phyloP scores from a whole-genome alignment of 2,888 invertebrate species.

The Drosophila neotestacea region DNA sequence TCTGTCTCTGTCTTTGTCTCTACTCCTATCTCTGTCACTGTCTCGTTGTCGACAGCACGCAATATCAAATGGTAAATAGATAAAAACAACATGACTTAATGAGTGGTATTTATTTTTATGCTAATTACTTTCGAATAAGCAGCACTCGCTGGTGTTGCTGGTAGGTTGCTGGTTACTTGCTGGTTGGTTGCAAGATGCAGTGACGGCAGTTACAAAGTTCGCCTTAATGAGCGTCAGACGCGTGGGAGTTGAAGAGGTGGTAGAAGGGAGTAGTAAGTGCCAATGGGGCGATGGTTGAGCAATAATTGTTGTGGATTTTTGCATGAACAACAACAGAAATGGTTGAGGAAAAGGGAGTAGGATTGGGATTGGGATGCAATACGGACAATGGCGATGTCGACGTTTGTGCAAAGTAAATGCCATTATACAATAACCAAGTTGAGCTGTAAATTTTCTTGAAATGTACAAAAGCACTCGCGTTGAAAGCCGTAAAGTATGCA shows the following conservation, averaged over 20 bases:
- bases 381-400: constrained; percentile 26
- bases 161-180: constrained; percentile 1
- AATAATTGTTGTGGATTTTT: constrained; percentile 67
- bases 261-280: constrained; percentile 7
- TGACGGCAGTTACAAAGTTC: constrained; percentile 45
- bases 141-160: constrained; percentile 25
- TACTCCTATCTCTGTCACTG: not conserved
- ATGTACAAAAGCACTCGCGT: constrained; percentile 74
- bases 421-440: constrained; percentile 74
- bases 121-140: constrained; percentile 78
- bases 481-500: constrained; percentile 73
- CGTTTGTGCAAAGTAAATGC: constrained; percentile 72
- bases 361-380: not conserved
- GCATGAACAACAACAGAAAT: constrained; percentile 20
- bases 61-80: constrained; percentile 74
- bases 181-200: constrained; percentile 39
- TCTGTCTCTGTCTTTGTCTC: not conserved
- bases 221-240: constrained; percentile 63
- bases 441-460: constrained; percentile 72
- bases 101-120: constrained; percentile 80
- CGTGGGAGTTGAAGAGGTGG: not conserved
- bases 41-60: constrained; percentile 34
- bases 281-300: constrained; percentile 53
- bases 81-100: constrained; percentile 79
- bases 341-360: not conserved